A percentile compares a stretch with the other conserved stretches of the same genome.
Conservation (phyloP, 2,113 vertebrate genomes). For the Macrotis lagotis region DNA sequence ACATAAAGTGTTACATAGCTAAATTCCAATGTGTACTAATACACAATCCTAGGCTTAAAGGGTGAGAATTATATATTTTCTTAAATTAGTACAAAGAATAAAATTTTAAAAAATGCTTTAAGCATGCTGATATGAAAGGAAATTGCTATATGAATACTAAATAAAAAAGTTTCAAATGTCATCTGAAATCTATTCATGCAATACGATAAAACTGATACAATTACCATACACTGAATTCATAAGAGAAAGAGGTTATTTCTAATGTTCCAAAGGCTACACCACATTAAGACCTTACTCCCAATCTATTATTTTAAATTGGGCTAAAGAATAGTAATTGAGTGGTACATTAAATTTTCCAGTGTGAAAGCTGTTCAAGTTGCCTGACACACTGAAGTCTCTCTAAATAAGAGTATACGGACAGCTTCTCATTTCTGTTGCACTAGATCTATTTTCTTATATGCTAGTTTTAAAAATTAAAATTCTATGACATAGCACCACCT, state of each 20-base stretch:
- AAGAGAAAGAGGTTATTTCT: slow-evolving; percentile 82
- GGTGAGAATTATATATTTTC: slow-evolving; percentile 29
- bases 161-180: slow-evolving; percentile 66
- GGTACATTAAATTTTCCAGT: slow-evolving; percentile 84
- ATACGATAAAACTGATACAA: slow-evolving; percentile 73
- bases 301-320: slow-evolving; percentile 85
- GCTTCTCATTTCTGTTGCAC: slow-evolving; percentile 79
- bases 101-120: slow-evolving; percentile 37
- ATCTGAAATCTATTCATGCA: slow-evolving; percentile 59
- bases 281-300: slow-evolving; percentile 85
- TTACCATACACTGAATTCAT: slow-evolving; percentile 76
- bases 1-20: neutral
- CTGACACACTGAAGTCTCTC: slow-evolving; percentile 75
- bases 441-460: slow-evolving; percentile 81
- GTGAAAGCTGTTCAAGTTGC: slow-evolving; percentile 80
- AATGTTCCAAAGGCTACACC: slow-evolving; percentile 86
- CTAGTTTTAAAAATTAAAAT: slow-evolving; percentile 74
- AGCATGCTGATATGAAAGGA: slow-evolving; percentile 47
- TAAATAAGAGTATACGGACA: slow-evolving; percentile 82
- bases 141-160: slow-evolving; percentile 54
- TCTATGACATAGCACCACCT: slow-evolving; percentile 65
- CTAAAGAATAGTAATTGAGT: slow-evolving; percentile 87
- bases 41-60: neutral
- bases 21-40: neutral
- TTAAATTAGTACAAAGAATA: slow-evolving; percentile 7